A percentile compares a stretch with the other conserved stretches of the same genome.
Evolutionary conservation across 2,888 invertebrate species (phyloP).

Genomic region (Uloborus plumipes): DNA sequence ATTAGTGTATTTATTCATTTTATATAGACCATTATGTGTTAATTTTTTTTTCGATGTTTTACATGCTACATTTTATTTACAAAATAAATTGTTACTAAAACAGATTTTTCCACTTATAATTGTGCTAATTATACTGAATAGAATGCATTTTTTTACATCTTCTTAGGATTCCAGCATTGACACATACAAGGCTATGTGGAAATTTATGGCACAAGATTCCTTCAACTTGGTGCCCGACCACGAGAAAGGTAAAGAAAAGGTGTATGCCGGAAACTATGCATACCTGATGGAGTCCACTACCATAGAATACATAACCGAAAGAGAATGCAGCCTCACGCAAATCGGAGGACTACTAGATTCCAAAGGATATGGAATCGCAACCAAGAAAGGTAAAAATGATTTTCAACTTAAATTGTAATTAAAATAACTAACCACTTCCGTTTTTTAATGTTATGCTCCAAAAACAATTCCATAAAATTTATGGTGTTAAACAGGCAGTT

Average conservation of each 20-base stretch:
- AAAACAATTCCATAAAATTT: too few relatives aligned
- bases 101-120: too few relatives aligned
- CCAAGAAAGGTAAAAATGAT: conserved; percentile 76
- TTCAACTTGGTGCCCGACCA: conserved; percentile 72
- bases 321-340: conserved; percentile 74
- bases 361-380: conserved; percentile 88
- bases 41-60: too few relatives aligned
- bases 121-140: too few relatives aligned
- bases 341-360: conserved; percentile 74
- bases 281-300: conserved; percentile 74
- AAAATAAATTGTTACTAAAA: too few relatives aligned
- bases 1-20: too few relatives aligned
- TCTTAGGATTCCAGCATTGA: conserved; percentile 73
- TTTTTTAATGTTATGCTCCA: too few relatives aligned
- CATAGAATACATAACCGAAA: conserved; percentile 73
- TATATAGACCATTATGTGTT: too few relatives aligned
- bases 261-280: conserved; percentile 73
- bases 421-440: too few relatives aligned
- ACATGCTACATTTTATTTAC: too few relatives aligned
- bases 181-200: conserved; percentile 74
- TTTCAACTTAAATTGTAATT: too few relatives aligned
- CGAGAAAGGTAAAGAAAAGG: conserved; percentile 78
- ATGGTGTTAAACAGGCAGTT: too few relatives aligned
- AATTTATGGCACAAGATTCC: conserved; percentile 70
- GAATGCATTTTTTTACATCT: background rate